Evolutionary conservation across 2,797 vertebrate genomes (phyloP).

Genomic region (Takifugu rubripes): DNA sequence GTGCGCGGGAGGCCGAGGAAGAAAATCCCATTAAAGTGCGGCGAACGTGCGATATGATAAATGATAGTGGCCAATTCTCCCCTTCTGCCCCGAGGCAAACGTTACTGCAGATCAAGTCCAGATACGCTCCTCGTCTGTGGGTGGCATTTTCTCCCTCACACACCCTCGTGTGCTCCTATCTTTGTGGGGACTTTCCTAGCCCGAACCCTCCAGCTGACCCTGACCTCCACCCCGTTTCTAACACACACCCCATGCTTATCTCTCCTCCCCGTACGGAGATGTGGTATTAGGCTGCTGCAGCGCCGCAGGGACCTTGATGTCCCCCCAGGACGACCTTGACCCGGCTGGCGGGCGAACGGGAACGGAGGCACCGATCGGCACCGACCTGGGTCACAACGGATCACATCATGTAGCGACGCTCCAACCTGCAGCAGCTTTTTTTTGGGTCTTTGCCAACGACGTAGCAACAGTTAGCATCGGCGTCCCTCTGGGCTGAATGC

Average conservation of each 20-base stretch:
- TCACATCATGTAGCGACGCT: too few relatives aligned
- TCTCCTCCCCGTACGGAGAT: neutral
- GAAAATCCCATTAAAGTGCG: constrained; percentile 33
- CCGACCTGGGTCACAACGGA: too few relatives aligned
- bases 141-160: neutral
- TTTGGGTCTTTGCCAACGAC: too few relatives aligned
- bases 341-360: too few relatives aligned
- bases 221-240: too few relatives aligned
- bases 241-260: constrained; percentile 8
- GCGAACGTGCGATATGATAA: constrained; percentile 32
- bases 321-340: too few relatives aligned
- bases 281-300: constrained; percentile 23
- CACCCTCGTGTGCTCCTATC: too few relatives aligned
- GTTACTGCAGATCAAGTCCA: constrained; percentile 26
- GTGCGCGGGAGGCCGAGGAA: constrained; percentile 12
- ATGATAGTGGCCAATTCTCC: constrained; percentile 29
- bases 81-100: constrained; percentile 25
- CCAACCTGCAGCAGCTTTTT: too few relatives aligned
- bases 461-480: neutral
- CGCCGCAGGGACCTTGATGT: constrained; percentile 13
- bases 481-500: neutral
- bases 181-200: too few relatives aligned
- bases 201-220: too few relatives aligned
- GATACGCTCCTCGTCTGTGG: neutral
- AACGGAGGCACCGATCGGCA: too few relatives aligned